These are phyloP conservation scores for Pemphigus obesinymphae DNA, from an alignment of 1,140 invertebrate species.

Conservation along the genomic window DNA sequence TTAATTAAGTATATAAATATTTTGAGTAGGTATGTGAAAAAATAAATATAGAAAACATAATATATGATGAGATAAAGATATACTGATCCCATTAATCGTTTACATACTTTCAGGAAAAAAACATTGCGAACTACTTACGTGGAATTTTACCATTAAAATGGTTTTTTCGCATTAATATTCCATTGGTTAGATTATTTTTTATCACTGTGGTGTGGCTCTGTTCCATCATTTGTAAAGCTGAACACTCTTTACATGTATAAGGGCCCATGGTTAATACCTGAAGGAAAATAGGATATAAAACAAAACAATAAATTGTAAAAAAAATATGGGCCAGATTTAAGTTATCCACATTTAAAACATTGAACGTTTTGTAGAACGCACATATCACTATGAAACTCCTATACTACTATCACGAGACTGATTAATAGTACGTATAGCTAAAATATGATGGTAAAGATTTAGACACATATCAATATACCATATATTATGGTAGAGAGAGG, in stretches of 20 bases:
- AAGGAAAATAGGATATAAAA: background rate
- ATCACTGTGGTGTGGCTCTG: slow-evolving; percentile 18
- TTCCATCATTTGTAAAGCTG: slow-evolving; percentile 28
- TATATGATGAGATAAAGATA: too few relatives aligned
- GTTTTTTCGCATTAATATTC: background rate
- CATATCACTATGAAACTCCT: background rate
- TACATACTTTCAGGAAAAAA: too few relatives aligned
- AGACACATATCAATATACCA: background rate
- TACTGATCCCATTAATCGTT: too few relatives aligned
- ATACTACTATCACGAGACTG: background rate
- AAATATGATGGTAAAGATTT: background rate
- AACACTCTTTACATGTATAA: slow-evolving; percentile 38
- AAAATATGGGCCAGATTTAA: background rate
- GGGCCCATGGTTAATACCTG: slow-evolving; percentile 21
- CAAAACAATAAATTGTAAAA: background rate
- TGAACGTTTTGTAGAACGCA: background rate
- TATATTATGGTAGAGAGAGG: background rate
- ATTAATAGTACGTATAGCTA: background rate
- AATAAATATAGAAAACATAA: too few relatives aligned
- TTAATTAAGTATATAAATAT: too few relatives aligned
- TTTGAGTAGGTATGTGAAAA: too few relatives aligned
- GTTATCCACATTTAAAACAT: background rate
- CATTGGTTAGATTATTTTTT: slow-evolving; percentile 6
- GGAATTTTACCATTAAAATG: slow-evolving; percentile 34
- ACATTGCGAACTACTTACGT: slow-evolving; percentile 13